phyloP scores from a whole-genome alignment of 2,888 invertebrate species.

The Ennomos quercinarius region DNA sequence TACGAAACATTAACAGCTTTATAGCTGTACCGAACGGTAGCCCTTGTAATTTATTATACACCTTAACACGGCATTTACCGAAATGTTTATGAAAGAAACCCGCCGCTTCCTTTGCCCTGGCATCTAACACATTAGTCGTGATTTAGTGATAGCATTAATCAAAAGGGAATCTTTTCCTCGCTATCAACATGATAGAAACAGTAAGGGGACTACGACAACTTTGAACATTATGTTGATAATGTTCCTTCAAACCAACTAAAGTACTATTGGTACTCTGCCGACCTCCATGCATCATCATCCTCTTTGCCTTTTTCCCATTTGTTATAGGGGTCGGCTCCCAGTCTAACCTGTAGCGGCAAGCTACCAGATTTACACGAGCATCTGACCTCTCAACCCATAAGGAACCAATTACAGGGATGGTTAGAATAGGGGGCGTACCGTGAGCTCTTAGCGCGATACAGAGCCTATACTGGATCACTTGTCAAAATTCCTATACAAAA shows the following conservation, averaged over 20 bases:
- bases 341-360: no score
- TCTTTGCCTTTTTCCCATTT: no score
- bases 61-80: constrained; percentile 47
- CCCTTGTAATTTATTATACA: constrained; percentile 42
- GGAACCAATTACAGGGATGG: no score
- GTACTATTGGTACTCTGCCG: no score
- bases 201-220: constrained; percentile 9
- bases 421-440: no score
- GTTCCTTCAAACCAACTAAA: background rate
- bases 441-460: no score
- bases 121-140: constrained; percentile 59
- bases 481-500: no score
- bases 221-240: background rate
- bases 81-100: constrained; percentile 49
- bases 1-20: constrained; percentile 40
- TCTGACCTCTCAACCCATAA: no score
- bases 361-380: no score
- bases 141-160: constrained; percentile 71
- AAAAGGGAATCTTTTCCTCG: constrained; percentile 49
- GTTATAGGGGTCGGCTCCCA: no score
- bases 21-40: constrained; percentile 26
- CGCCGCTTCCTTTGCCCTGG: constrained; percentile 48
- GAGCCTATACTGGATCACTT: no score
- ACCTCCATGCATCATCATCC: no score
- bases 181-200: constrained; percentile 6